Percentiles rank a stretch among this genome's conserved stretches.
Evolutionary conservation across 92 coral and sea anemone genomes (phyloP).

Genomic region (Paramuricea clavata): DNA sequence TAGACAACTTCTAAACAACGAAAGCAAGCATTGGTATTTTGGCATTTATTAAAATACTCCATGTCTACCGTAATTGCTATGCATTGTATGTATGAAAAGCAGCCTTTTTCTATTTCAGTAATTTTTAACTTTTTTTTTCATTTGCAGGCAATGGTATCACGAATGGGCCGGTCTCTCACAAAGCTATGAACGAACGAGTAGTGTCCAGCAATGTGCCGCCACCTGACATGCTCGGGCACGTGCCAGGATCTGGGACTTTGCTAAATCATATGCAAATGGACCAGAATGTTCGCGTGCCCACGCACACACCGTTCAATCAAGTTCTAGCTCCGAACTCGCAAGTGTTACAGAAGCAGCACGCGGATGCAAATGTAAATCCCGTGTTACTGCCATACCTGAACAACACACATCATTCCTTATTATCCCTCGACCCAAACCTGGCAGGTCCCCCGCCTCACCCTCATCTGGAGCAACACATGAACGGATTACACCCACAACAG

Average conservation of each 20-base stretch:
- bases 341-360: slow-evolving; percentile 29
- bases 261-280: slow-evolving; percentile 45
- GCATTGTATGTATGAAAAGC: neutral
- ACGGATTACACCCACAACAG: slow-evolving; percentile 42
- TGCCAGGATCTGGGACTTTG: slow-evolving; percentile 33
- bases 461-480: slow-evolving; percentile 40
- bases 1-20: no score
- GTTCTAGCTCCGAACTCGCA: slow-evolving; percentile 17
- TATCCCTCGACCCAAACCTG: slow-evolving; percentile 35
- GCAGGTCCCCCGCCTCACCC: slow-evolving; percentile 6
- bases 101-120: neutral
- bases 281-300: slow-evolving; percentile 23
- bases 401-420: slow-evolving; percentile 33
- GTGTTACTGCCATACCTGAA: slow-evolving; percentile 31
- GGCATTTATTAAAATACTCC: no score
- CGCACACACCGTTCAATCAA: slow-evolving; percentile 23
- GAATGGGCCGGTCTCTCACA: slow-evolving; percentile 31
- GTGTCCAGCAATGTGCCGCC: slow-evolving; percentile 32
- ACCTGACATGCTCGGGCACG: slow-evolving; percentile 26
- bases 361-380: slow-evolving; percentile 14
- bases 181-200: neutral
- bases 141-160: slow-evolving; percentile 39
- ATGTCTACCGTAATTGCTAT: no score
- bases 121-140: neutral
- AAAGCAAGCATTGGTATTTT: no score